Percentiles rank a stretch among this genome's conserved stretches.
Evolutionary conservation across 2,113 vertebrate genomes (phyloP).

Genomic region (Prochilodus magdalenae): DNA sequence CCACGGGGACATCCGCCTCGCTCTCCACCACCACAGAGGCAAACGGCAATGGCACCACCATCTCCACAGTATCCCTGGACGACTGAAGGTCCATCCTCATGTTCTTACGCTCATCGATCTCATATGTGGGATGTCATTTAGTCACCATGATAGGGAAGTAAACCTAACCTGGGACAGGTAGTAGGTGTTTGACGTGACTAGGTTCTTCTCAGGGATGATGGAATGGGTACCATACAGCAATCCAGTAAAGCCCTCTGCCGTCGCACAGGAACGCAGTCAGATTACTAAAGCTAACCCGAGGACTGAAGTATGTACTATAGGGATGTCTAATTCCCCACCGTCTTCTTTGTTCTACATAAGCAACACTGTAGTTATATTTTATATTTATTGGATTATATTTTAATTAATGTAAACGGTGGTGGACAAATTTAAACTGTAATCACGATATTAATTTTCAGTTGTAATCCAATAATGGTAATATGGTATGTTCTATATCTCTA

Average conservation of each 20-base stretch:
- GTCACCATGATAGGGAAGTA: not conserved
- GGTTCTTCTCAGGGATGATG: conserved; percentile 2
- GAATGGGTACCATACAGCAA: not conserved
- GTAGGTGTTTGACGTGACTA: conserved; percentile 6
- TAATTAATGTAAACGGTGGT: conserved; percentile 16
- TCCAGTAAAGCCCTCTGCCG: not conserved
- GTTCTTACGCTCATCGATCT: not conserved
- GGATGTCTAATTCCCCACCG: not conserved
- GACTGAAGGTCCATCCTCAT: conserved; percentile 49
- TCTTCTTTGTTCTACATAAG: not conserved
- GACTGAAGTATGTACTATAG: no score
- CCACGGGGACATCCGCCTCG: conserved; percentile 79
- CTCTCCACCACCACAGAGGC: conserved; percentile 71
- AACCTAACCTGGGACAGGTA: no score
- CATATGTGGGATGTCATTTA: not conserved
- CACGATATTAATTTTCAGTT: not conserved
- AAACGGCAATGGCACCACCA: conserved; percentile 66
- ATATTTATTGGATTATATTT: conserved; percentile 38
- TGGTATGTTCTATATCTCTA: not conserved
- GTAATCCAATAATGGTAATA: not conserved
- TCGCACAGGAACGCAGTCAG: not conserved
- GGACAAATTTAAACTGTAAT: not conserved
- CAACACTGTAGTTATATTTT: not conserved
- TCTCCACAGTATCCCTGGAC: conserved; percentile 72
- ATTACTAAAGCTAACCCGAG: no score